Base-by-base conservation (phyloP, 2,888 invertebrate species). In the Osmoderma eremita region DNA sequence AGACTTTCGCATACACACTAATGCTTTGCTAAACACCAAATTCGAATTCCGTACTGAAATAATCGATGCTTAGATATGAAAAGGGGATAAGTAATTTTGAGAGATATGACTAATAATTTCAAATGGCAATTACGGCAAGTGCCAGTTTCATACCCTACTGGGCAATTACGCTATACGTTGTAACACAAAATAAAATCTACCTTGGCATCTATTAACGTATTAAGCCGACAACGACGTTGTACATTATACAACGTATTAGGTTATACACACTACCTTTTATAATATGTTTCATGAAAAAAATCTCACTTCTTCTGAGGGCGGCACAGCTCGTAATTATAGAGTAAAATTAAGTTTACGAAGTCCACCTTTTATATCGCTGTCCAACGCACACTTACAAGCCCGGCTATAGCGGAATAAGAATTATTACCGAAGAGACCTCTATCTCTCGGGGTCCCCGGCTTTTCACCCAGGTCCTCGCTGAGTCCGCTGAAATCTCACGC, bases 281-380 rank as follows among this genome's bases (percentile, higher is more conserved):
- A 53, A 39, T 38, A 17, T 53, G 38, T 53, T 42, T 20, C 41
- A 18, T 24, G 63, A 70, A 74, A 73, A 74, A 76, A 75, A 71
- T 74, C 74, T 75, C 73, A 74, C 74, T 76, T 76, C 75, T 71
- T 73, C 70, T 30, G 41, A 41, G 41, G 69, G 63, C 69, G 70
- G 63, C 68, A 71, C 73, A 71, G 69, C 70, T 70, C 72, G 70
- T 73, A 73, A 73, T 73, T 73, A 73, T 70, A 70, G 72, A 63
- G 66, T 69, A 64, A 70, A 72, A 65, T 67, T 69, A 71, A 45
- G 30, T 53, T 53, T 68, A 64, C 48, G 41, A 50, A 51, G 39
- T 58, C 72, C 67, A 67, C 50, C 24, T 51, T 51, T 51, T 51
- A 51, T 51, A 30, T 51, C 30, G 15, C 30, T 30, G 24, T 30